Base-by-base conservation (phyloP, 2,113 vertebrate species). In the Telmatochromis brichardi region DNA sequence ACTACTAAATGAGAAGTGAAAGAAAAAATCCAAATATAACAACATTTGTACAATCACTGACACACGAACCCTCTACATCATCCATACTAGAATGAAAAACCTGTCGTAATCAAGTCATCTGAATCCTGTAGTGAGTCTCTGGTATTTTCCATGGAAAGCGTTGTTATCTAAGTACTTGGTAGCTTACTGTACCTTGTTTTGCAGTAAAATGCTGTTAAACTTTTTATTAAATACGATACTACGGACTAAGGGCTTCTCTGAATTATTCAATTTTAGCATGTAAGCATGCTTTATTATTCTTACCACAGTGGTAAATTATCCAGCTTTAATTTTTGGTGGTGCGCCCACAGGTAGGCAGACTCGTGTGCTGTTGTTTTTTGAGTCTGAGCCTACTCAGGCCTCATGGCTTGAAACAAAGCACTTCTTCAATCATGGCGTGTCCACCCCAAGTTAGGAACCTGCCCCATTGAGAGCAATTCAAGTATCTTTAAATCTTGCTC, bases 1-100 rank as follows among this genome's bases (percentile, higher is more conserved):
- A 51, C 26, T 33, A 73, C 40, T 45, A 17, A 47, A 21, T 17
- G 15, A 26, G 3, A 71, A 26, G 10, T 37, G 21, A 26, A 37
- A 54, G 14, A 37, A n/a, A 53, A 17, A 45, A 1, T 15, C 5
- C 40, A 73, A 10, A 71, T 71, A 42, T 71, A 42, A 71, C 11
- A 71, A 42, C n/a, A 71, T 71, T 71, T 71, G 35, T 71, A 71
- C 35, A 40, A 71, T 71, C n/a, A 42, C 65, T 71, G 65, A 71
- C 35, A 42, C 37, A 71, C 0, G 0, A 42, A 23, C 1, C 37
- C 65, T 23, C 5, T 42, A 71, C n/a, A 71, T 71, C 5, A 71
- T 71, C 12, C 8, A 71, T 23, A 23, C 65, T 71, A 42, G 3
- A 42, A 71, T 71, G 13, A 15, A 71, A 71, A 71, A 71, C 7